Percentiles rank a stretch among this genome's conserved stretches.
Conservation (phyloP, 2,888 invertebrate genomes). For the Amphipoea oculea region DNA sequence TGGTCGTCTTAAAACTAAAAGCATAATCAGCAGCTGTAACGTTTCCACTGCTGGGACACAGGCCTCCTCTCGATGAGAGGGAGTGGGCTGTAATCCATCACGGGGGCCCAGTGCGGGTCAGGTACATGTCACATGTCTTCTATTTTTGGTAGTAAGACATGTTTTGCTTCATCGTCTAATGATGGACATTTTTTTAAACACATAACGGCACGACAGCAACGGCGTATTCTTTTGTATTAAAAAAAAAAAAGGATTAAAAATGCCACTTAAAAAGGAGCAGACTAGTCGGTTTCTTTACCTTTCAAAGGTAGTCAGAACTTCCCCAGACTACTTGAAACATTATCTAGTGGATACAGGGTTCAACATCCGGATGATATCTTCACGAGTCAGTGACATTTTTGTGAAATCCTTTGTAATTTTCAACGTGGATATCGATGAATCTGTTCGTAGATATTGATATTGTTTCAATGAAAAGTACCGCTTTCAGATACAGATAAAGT, state of each 20-base stretch:
- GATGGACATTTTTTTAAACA: neutral
- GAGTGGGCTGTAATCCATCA: neutral
- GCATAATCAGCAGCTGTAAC: neutral
- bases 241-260: neutral
- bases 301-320: constrained; percentile 1
- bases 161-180: neutral
- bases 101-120: neutral
- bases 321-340: constrained; percentile 22
- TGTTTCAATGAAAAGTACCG: neutral
- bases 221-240: too few species aligned
- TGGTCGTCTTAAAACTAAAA: neutral
- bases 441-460: neutral
- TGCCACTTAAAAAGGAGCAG: neutral
- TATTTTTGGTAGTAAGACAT: neutral
- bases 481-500: neutral
- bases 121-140: neutral
- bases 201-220: too few species aligned
- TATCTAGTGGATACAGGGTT: constrained; percentile 12
- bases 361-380: constrained; percentile 19
- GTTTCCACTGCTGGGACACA: neutral
- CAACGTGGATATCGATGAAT: neutral
- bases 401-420: constrained; percentile 24
- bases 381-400: constrained; percentile 6
- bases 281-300: neutral
- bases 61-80: neutral